Evolutionary conservation across 23 tunicate species (phyloP).

Genomic region (Ciona savignyi): DNA sequence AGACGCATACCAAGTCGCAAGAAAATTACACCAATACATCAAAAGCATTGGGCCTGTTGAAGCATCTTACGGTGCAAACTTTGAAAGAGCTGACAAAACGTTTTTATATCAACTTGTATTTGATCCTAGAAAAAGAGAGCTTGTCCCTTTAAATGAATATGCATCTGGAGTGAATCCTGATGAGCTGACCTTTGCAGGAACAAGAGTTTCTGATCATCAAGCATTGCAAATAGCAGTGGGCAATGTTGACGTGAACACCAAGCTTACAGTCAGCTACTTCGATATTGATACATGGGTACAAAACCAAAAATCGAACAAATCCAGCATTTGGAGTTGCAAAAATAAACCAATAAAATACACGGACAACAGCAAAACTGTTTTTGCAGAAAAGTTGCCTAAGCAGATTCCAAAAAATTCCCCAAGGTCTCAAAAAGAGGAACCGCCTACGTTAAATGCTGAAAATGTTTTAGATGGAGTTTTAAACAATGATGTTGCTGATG

Average conservation of each 20-base stretch:
- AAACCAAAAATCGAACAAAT: constrained; percentile 9
- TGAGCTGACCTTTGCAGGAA: constrained; percentile 73
- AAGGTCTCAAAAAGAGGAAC: not conserved
- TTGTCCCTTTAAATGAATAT: constrained; percentile 64
- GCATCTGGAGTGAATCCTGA: constrained; percentile 32
- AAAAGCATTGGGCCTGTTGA: constrained; percentile 62
- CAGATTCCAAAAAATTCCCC: not conserved
- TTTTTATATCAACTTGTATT: constrained; percentile 86
- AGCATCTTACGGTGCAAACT: constrained; percentile 50
- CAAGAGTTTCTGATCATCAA: constrained; percentile 20
- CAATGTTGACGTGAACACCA: constrained; percentile 62
- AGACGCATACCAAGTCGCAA: constrained; percentile 61
- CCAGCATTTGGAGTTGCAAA: constrained; percentile 35
- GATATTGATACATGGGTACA: constrained; percentile 62
- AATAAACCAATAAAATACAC: not conserved
- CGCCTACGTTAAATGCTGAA: not conserved
- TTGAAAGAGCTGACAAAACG: constrained; percentile 85
- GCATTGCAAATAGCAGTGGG: constrained; percentile 84
- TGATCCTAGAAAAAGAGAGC: constrained; percentile 41
- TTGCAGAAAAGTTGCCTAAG: not conserved
- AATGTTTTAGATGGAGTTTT: not conserved
- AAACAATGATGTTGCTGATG: not conserved
- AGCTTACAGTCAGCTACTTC: constrained; percentile 41
- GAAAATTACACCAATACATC: constrained; percentile 67
- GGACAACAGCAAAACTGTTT: not conserved